phyloP scores from a whole-genome alignment of 2,797 vertebrate genomes.

The Orestias chungarensis region DNA sequence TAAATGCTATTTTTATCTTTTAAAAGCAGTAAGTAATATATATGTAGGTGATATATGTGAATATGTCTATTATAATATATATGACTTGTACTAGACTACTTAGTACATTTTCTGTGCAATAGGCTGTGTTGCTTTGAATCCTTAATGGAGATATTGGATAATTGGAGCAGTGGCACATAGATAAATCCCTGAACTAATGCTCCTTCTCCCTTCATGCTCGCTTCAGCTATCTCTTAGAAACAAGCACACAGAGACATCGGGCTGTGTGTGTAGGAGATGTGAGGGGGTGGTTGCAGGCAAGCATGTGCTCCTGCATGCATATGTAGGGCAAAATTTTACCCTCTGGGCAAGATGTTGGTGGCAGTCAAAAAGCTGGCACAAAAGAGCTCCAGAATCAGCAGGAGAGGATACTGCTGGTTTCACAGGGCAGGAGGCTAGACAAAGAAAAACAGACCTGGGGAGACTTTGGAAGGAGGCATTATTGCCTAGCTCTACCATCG shows the following conservation, averaged over 20 bases:
- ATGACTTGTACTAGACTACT: slow-evolving; percentile 44
- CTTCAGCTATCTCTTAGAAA: slow-evolving; percentile 74
- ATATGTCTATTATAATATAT: slow-evolving; percentile 38
- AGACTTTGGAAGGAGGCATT: slow-evolving; percentile 27
- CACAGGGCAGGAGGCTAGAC: slow-evolving; percentile 24
- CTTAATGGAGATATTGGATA: slow-evolving; percentile 73
- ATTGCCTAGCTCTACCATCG: slow-evolving; percentile 16
- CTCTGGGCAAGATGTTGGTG: slow-evolving; percentile 70
- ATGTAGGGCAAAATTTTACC: slow-evolving; percentile 68
- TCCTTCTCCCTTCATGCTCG: slow-evolving; percentile 36
- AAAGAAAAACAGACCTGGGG: slow-evolving; percentile 24
- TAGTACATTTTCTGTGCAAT: slow-evolving; percentile 54
- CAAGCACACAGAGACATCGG: slow-evolving; percentile 59
- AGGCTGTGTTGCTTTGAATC: slow-evolving; percentile 60
- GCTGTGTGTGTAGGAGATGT: slow-evolving; percentile 35
- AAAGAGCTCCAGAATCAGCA: slow-evolving; percentile 46
- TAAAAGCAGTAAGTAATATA: slow-evolving; percentile 55
- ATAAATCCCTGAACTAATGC: slow-evolving; percentile 68
- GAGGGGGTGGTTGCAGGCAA: slow-evolving; percentile 10
- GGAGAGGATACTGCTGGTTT: slow-evolving; percentile 31
- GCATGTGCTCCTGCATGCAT: slow-evolving; percentile 52
- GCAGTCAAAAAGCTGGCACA: slow-evolving; percentile 59
- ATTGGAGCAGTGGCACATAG: slow-evolving; percentile 74
- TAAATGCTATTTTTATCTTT: slow-evolving; percentile 16
- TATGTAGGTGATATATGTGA: slow-evolving; percentile 14